phyloP scores from a whole-genome alignment of 2,113 vertebrate species.

The Rutilus rutilus region DNA sequence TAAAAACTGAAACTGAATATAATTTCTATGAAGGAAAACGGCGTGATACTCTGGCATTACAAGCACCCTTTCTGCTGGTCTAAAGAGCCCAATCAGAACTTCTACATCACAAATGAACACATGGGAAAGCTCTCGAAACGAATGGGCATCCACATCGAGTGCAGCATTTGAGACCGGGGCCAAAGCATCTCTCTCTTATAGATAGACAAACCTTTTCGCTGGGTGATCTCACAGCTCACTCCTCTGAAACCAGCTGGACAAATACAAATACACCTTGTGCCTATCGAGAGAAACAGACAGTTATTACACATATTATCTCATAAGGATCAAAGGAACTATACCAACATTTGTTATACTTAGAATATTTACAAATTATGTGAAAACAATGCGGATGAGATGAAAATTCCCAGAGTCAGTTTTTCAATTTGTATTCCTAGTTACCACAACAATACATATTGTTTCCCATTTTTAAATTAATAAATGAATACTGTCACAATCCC shows the following conservation, averaged over 20 bases:
- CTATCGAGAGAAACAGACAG: constrained; percentile 64
- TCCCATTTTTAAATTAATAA: too few relatives aligned
- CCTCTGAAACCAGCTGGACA: constrained; percentile 85
- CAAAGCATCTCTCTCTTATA: neutral
- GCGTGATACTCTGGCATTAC: neutral
- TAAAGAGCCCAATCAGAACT: neutral
- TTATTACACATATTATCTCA: too few relatives aligned
- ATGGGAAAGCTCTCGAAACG: neutral
- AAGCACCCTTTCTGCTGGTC: neutral
- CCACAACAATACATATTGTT: neutral
- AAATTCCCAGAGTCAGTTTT: neutral
- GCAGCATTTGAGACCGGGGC: neutral
- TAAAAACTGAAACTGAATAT: neutral
- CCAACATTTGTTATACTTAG: neutral
- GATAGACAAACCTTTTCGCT: constrained; percentile 71
- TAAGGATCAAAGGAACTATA: neutral
- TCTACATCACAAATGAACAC: neutral
- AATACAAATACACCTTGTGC: constrained; percentile 83
- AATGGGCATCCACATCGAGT: neutral
- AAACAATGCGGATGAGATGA: neutral
- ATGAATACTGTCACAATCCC: too few relatives aligned
- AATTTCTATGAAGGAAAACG: neutral
- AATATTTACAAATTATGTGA: neutral
- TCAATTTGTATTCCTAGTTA: neutral
- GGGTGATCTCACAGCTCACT: constrained; percentile 81